Evolutionary conservation across 2,797 vertebrate genomes (phyloP).

Genomic region (Enteromius radiatus): DNA sequence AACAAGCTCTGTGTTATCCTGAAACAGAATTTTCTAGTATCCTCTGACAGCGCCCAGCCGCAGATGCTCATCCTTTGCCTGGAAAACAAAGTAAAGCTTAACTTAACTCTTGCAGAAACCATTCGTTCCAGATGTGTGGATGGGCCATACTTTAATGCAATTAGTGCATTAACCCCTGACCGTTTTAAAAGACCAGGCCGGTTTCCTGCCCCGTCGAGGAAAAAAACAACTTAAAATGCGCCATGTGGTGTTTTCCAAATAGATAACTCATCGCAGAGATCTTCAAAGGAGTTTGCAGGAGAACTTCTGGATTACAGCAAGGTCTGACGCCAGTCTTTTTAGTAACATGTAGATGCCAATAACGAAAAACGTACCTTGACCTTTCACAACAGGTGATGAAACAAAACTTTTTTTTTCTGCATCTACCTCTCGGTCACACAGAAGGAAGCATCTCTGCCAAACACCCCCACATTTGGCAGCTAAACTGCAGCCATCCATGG

Average conservation of each 20-base stretch:
- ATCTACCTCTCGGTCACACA: constrained; percentile 68
- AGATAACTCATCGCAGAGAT: constrained; percentile 36
- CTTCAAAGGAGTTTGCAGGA: constrained; percentile 58
- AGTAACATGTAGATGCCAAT: constrained; percentile 63
- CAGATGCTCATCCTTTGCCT: constrained; percentile 72
- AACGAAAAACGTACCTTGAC: constrained; percentile 69
- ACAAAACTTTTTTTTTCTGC: constrained; percentile 71
- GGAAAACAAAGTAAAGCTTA: constrained; percentile 56
- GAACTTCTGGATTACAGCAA: constrained; percentile 36
- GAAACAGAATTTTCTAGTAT: constrained; percentile 68
- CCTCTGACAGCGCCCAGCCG: constrained; percentile 65
- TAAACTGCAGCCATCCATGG: constrained; percentile 72
- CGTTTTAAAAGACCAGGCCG: constrained; percentile 22
- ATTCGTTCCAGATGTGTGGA: constrained; percentile 69
- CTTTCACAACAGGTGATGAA: constrained; percentile 76
- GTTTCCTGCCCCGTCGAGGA: constrained; percentile 52
- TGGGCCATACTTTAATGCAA: constrained; percentile 41
- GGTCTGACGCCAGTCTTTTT: constrained; percentile 50
- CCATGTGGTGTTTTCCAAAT: constrained; percentile 55
- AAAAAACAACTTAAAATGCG: constrained; percentile 52
- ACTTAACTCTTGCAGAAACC: constrained; percentile 58
- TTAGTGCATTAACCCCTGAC: constrained; percentile 34
- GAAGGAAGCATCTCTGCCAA: constrained; percentile 72
- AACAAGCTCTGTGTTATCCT: constrained; percentile 71
- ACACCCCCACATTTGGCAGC: constrained; percentile 75